These are phyloP conservation scores for Notodonta ziczac DNA, from an alignment of 2,888 invertebrate genomes.

Conservation along the genomic window DNA sequence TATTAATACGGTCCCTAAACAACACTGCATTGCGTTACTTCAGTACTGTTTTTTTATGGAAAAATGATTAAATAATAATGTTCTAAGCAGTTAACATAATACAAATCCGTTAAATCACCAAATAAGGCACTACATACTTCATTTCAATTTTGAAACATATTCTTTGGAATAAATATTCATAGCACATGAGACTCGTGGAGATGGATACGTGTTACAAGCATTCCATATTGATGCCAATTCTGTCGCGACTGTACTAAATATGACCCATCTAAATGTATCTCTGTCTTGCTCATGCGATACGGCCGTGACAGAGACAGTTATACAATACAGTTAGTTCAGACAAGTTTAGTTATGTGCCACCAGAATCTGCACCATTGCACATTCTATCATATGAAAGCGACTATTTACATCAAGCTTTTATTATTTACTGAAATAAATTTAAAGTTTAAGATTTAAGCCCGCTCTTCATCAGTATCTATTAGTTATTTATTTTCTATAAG, in stretches of 20 bases:
- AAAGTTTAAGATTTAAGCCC: not conserved
- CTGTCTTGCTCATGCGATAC: too few relatives aligned
- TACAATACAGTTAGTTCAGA: too few relatives aligned
- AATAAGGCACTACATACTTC: constrained; percentile 71
- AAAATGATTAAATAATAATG: constrained; percentile 11
- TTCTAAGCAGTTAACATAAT: constrained; percentile 14
- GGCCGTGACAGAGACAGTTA: too few relatives aligned
- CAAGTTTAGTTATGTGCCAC: too few relatives aligned
- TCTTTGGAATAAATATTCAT: constrained; percentile 40
- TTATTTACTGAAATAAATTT: too few relatives aligned
- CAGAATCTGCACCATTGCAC: too few relatives aligned
- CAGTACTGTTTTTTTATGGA: too few relatives aligned
- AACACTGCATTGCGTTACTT: too few relatives aligned
- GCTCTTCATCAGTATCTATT: not conserved
- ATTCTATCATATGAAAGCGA: constrained; percentile 43
- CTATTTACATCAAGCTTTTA: constrained; percentile 52
- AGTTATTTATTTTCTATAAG: too few relatives aligned
- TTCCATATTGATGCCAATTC: constrained; percentile 25
- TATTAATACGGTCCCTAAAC: too few relatives aligned
- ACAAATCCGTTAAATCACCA: constrained; percentile 31
- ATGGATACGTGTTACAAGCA: constrained; percentile 50
- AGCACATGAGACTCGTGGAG: constrained; percentile 54
- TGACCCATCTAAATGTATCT: too few relatives aligned
- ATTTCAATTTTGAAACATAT: constrained; percentile 27
- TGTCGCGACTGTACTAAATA: too few relatives aligned